Percentiles rank a stretch among this genome's conserved stretches.
phyloP scores from a whole-genome alignment of 2,797 vertebrate genomes.

The Columba guinea region DNA sequence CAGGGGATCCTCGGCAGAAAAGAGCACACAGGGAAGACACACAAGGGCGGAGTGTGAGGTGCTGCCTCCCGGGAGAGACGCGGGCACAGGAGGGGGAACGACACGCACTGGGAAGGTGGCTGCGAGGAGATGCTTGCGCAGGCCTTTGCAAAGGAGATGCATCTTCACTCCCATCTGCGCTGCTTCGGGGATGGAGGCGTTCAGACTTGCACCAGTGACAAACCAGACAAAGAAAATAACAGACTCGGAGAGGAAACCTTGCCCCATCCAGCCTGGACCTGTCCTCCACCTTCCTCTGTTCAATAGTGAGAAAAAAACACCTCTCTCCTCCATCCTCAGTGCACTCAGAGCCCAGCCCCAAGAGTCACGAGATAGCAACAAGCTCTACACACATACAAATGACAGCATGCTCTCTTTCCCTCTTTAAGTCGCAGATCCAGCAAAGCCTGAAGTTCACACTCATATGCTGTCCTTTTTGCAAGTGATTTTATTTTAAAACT shows the following conservation, averaged over 20 bases:
- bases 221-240: neutral
- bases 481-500: constrained; percentile 66
- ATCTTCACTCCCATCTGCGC: neutral
- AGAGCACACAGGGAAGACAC: neutral
- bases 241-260: neutral
- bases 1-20: constrained; percentile 5
- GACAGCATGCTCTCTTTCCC: neutral
- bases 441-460: neutral
- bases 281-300: neutral
- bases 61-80: neutral
- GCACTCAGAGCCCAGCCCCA: neutral
- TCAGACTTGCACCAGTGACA: neutral
- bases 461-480: neutral
- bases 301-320: neutral
- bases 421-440: neutral
- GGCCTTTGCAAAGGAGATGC: neutral
- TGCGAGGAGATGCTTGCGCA: neutral
- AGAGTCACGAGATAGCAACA: fast-evolving
- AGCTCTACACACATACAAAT: neutral
- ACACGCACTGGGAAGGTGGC: neutral
- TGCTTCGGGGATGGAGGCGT: neutral
- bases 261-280: neutral
- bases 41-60: neutral
- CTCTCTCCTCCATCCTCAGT: neutral
- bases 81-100: neutral